Evolutionary conservation across 2,888 invertebrate genomes (phyloP), one percentile per base, ranked within the genome.

Genomic region (Aelia acuminata): DNA sequence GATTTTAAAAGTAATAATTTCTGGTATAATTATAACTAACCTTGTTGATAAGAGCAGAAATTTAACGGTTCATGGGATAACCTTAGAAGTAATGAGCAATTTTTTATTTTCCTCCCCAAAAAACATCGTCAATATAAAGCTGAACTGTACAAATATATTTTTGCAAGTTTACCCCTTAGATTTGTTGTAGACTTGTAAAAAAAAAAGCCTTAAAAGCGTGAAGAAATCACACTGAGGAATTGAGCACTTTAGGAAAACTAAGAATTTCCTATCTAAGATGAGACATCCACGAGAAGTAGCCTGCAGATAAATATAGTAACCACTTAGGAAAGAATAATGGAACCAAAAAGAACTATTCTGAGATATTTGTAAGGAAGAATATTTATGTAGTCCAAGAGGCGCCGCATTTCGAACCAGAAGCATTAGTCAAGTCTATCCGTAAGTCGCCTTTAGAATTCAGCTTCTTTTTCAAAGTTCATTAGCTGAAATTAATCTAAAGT

Each of bases 271-370:
- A 18, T 35, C 7, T 31, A 2, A 2, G 11, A 57, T 3, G 4
- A 57, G 57, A 26, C 57, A 26, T 15, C 13, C 15, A 4, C n/a
- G 26, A 70, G 35, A 35, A 1, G 63, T 18, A 5, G 20, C 18
- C 18, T 18, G 31, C 18, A 70, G 63, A 70, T 35, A 35, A 70
- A 70, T 70, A 35, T 35, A 57, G 31, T 2, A 70, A 18, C 63
- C 31, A 31, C 31, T 70, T 35, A 70, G 2, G 63, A 35, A 4
- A 4, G 18, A 8, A 31, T 63, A 70, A 70, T 70, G 63, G 63
- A 70, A 70, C 18, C 63, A 70, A 31, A 70, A 70, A 70, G 63
- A 70, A 70, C 18, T 70, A 70, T 35, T 70, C 18, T 70, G 7
- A 70, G 8, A 35, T 70, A 70, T 70, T 70, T 35, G 63, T 35